Conservation (phyloP, 2,113 vertebrate genomes). For the Leptosomus discolor region DNA sequence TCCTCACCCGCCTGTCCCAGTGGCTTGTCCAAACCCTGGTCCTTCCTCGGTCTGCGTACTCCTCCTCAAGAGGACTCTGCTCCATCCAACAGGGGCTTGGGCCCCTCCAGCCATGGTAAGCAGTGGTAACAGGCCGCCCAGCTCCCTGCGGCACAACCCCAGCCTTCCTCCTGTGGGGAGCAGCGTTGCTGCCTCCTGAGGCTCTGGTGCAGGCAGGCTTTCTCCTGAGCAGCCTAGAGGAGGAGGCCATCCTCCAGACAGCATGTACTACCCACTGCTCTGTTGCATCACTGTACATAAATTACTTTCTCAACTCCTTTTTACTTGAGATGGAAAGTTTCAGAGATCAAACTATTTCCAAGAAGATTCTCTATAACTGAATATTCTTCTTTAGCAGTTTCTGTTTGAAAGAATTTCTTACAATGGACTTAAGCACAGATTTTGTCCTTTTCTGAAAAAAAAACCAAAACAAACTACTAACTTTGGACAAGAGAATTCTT, state of each 20-base stretch:
- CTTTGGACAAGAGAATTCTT: background rate
- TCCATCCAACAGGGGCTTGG: too few relatives aligned
- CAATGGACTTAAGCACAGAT: background rate
- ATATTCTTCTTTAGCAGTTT: background rate
- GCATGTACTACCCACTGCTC: background rate
- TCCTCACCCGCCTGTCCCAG: background rate
- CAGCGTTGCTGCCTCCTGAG: rapidly evolving
- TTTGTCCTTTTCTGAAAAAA: background rate
- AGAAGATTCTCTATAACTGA: background rate
- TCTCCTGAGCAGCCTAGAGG: background rate
- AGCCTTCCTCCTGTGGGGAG: too few relatives aligned
- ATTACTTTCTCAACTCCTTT: background rate
- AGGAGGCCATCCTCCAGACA: background rate
- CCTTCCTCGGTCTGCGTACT: rapidly evolving
- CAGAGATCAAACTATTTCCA: background rate
- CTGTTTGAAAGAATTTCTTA: background rate
- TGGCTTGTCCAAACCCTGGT: background rate
- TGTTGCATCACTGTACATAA: background rate
- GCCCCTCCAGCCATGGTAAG: background rate
- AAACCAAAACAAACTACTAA: too few relatives aligned
- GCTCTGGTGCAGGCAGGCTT: background rate
- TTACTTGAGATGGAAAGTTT: background rate
- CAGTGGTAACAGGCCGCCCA: background rate
- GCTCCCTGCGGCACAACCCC: background rate
- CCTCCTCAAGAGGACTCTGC: background rate